A percentile compares a stretch with the other conserved stretches of the same genome.
Conservation (phyloP, 2,113 vertebrate species). For the Psophia crepitans region DNA sequence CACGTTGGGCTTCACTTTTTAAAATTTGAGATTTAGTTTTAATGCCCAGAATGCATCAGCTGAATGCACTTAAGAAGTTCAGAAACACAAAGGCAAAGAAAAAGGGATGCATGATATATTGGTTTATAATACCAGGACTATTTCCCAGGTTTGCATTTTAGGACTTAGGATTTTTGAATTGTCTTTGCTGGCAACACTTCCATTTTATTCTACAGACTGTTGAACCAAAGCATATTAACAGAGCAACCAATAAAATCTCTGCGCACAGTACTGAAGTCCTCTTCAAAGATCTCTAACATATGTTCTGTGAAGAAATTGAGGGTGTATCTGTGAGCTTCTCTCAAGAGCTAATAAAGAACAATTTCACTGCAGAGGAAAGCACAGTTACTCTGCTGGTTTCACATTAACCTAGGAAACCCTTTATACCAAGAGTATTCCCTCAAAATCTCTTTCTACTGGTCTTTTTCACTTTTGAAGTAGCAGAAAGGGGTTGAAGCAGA, state of each 20-base stretch:
- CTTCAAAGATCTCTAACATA: background rate
- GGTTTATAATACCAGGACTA: background rate
- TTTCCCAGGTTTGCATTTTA: background rate
- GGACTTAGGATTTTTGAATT: background rate
- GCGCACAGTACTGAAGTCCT: background rate
- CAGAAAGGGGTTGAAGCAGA: background rate
- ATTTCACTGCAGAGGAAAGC: background rate
- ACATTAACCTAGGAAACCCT: background rate
- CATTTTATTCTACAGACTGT: background rate
- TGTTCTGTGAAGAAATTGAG: background rate
- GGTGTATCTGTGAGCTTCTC: background rate
- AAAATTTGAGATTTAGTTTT: background rate
- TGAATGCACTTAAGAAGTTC: background rate
- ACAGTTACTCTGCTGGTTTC: background rate
- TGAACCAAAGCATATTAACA: background rate
- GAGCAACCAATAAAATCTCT: background rate
- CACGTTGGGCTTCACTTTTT: background rate
- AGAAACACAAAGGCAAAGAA: background rate
- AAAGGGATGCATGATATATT: background rate
- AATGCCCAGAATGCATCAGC: background rate
- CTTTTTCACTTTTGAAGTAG: background rate
- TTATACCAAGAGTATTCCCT: background rate
- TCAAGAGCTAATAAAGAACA: background rate
- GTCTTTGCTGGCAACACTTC: background rate
- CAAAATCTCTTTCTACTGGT: background rate